Evolutionary conservation across 2,797 vertebrate species (phyloP).

Genomic region (Ibycter americanus): DNA sequence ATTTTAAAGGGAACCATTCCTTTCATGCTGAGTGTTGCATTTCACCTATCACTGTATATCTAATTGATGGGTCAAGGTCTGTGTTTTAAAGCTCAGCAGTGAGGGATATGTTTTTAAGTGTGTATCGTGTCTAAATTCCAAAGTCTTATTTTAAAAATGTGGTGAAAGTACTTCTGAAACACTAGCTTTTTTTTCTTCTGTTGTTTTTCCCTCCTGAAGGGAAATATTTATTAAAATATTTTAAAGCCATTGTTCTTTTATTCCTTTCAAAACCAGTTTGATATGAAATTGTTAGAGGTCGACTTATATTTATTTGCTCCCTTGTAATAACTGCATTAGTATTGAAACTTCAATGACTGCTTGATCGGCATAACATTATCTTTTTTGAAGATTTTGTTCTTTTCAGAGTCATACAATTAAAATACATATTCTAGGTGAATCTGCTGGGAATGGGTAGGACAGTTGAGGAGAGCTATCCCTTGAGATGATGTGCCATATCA

Average conservation of each 20-base stretch:
- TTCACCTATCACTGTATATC: background rate
- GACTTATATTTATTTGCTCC: background rate
- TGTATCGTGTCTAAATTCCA: background rate
- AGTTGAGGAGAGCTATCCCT: conserved; percentile 14
- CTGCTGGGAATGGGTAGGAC: conserved; percentile 1
- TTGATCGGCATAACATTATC: background rate
- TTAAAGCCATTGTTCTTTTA: background rate
- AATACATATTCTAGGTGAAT: conserved; percentile 18
- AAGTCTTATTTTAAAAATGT: background rate
- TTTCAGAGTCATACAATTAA: conserved; percentile 21
- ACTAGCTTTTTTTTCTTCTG: background rate
- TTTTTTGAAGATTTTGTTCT: background rate
- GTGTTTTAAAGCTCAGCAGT: background rate
- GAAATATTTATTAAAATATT: background rate
- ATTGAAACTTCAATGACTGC: background rate
- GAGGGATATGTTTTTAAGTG: background rate
- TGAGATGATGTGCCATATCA: conserved; percentile 21
- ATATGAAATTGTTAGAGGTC: background rate
- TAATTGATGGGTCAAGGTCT: conserved; percentile 9
- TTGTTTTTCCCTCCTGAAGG: background rate
- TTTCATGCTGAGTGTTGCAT: background rate
- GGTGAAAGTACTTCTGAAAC: background rate
- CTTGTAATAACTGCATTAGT: background rate
- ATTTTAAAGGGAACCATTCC: background rate
- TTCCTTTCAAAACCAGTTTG: background rate